phyloP scores from a whole-genome alignment of 2,888 invertebrate species.

The Xanthorhoe designata region DNA sequence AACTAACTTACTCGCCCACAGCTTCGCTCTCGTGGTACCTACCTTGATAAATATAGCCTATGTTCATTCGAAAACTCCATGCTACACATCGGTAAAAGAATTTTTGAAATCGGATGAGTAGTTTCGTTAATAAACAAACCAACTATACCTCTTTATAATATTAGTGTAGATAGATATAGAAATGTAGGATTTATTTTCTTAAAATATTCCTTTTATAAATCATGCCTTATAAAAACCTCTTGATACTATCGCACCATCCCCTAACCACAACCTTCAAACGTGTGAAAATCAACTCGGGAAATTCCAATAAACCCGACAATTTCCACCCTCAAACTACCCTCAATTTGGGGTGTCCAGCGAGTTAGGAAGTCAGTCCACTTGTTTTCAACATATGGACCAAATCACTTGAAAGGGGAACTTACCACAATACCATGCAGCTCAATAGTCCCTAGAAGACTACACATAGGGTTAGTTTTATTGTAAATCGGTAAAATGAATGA shows the following conservation, averaged over 20 bases:
- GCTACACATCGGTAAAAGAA: too few species aligned
- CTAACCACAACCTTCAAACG: constrained; percentile 55
- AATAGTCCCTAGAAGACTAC: constrained; percentile 43
- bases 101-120: too few species aligned
- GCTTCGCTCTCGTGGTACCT: too few species aligned
- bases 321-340: constrained; percentile 73
- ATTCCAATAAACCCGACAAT: constrained; percentile 79
- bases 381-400: constrained; percentile 79
- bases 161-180: neutral
- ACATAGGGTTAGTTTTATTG: constrained; percentile 43
- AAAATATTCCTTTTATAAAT: neutral
- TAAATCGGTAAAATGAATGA: constrained; percentile 19
- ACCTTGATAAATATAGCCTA: too few species aligned
- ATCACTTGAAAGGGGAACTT: constrained; percentile 66
- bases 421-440: constrained; percentile 26
- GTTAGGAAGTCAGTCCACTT: constrained; percentile 79
- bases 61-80: too few species aligned
- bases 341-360: constrained; percentile 80
- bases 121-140: too few species aligned
- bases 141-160: too few species aligned
- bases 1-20: too few species aligned
- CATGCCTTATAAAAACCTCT: constrained; percentile 30
- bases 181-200: neutral
- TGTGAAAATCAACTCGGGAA: constrained; percentile 76
- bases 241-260: constrained; percentile 36